Evolutionary conservation across 2,888 invertebrate species (phyloP).

Genomic region (Anoplius nigerrimus): DNA sequence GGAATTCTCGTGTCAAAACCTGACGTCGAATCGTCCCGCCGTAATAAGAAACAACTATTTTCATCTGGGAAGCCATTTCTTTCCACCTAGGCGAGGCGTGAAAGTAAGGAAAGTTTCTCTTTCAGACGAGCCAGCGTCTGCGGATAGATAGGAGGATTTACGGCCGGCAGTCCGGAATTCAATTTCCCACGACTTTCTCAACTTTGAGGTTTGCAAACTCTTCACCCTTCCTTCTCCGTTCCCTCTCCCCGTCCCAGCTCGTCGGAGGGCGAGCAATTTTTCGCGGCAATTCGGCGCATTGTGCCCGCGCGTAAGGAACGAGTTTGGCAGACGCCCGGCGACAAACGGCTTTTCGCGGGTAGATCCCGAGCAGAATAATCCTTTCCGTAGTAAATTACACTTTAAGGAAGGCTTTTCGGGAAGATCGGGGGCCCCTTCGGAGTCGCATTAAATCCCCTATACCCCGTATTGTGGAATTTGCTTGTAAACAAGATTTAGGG

Average conservation of each 20-base stretch:
- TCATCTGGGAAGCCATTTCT: too few relatives aligned
- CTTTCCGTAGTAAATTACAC: conserved; percentile 70
- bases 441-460: conserved; percentile 63
- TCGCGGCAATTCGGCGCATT: conserved; percentile 54
- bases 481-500: conserved; percentile 72
- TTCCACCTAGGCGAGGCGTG: too few relatives aligned
- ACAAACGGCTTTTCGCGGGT: conserved; percentile 43
- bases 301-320: conserved; percentile 47
- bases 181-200: too few relatives aligned
- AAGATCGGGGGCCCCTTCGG: conserved; percentile 54
- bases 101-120: too few relatives aligned
- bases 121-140: too few relatives aligned
- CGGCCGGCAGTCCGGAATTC: too few relatives aligned
- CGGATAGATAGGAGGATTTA: too few relatives aligned
- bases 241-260: too few relatives aligned
- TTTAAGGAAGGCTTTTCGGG: conserved; percentile 60
- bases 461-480: conserved; percentile 65
- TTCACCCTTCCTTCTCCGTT: neutral
- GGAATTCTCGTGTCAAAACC: too few relatives aligned
- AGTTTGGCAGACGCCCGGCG: conserved; percentile 45
- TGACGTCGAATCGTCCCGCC: too few relatives aligned
- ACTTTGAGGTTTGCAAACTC: too few relatives aligned
- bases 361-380: conserved; percentile 61
- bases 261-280: conserved; percentile 23
- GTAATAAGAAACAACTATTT: too few relatives aligned